These are phyloP conservation scores for Lycaena phlaeas DNA, from an alignment of 2,888 invertebrate species.

Conservation along the genomic window DNA sequence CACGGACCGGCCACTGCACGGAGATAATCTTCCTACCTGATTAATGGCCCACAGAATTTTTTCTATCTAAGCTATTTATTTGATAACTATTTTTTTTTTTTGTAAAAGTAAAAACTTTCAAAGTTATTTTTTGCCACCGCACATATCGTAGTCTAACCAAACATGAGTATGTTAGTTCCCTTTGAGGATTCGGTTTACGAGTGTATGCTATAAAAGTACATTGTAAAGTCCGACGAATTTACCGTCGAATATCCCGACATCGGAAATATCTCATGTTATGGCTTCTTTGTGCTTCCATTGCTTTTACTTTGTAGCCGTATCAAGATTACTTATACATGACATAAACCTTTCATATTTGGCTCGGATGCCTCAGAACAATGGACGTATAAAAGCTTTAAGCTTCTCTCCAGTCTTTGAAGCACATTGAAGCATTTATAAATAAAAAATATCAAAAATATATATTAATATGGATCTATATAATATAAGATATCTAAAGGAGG, in stretches of 20 bases:
- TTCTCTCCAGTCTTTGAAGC: too few species aligned
- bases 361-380: slow-evolving; percentile 1
- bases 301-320: slow-evolving; percentile 23
- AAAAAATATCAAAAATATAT: too few species aligned
- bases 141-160: slow-evolving; percentile 17
- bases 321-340: slow-evolving; percentile 10
- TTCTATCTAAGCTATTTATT: too few species aligned
- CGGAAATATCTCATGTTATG: slow-evolving; percentile 19
- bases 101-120: slow-evolving; percentile 5
- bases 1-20: too few species aligned
- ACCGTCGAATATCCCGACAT: slow-evolving; percentile 29
- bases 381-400: background rate
- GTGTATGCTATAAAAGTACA: slow-evolving; percentile 28
- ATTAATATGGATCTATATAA: too few species aligned
- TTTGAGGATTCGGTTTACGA: slow-evolving; percentile 48
- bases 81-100: too few species aligned
- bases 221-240: slow-evolving; percentile 41
- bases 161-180: slow-evolving; percentile 34
- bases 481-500: too few species aligned
- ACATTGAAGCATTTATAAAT: too few species aligned
- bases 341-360: slow-evolving; percentile 14
- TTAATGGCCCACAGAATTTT: too few species aligned
- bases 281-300: slow-evolving; percentile 26
- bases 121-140: slow-evolving; percentile 14
- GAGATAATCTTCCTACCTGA: too few species aligned